Conservation (phyloP, 2,113 vertebrate species). For the Syngnathus typhle region DNA sequence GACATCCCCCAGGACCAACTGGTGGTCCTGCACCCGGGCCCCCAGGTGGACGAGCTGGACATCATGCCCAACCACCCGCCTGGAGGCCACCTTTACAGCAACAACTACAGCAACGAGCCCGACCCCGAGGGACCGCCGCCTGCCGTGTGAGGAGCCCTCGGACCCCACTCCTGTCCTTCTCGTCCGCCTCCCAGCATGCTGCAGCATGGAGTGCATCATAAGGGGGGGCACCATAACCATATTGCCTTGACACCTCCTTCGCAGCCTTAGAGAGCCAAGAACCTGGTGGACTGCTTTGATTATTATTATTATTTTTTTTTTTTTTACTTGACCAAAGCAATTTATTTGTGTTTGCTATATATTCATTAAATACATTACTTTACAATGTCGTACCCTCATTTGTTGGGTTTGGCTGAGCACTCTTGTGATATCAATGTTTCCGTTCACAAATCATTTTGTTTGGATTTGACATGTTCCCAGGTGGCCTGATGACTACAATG, state of each 20-base stretch:
- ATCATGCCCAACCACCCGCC: slow-evolving; percentile 84
- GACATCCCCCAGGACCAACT: slow-evolving; percentile 98
- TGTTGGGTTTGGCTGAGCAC: slow-evolving; percentile 59
- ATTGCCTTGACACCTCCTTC: slow-evolving; percentile 77
- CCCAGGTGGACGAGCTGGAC: slow-evolving; percentile 96
- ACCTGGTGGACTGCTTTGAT: slow-evolving; percentile 58
- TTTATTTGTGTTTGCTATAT: slow-evolving; percentile 63
- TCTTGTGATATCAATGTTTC: slow-evolving; percentile 55
- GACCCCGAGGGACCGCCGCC: slow-evolving; percentile 86
- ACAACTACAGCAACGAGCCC: slow-evolving; percentile 80
- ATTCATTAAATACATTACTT: slow-evolving; percentile 49
- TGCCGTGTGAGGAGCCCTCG: slow-evolving; percentile 54
- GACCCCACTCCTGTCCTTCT: slow-evolving; percentile 47
- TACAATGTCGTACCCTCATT: slow-evolving; percentile 52
- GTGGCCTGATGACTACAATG: slow-evolving; percentile 47
- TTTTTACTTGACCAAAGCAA: slow-evolving; percentile 77
- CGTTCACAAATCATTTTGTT: slow-evolving; percentile 39
- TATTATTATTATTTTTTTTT: slow-evolving; percentile 47
- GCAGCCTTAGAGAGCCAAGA: slow-evolving; percentile 77
- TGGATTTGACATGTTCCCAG: slow-evolving; percentile 18
- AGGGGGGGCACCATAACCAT: slow-evolving; percentile 71
- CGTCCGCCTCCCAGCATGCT: slow-evolving; percentile 70
- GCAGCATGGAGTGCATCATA: slow-evolving; percentile 67
- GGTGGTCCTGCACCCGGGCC: slow-evolving; percentile 91
- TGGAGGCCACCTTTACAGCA: slow-evolving; percentile 71